Base-by-base conservation (phyloP, 37 sponge, comb jelly and placozoan genomes). In the Tethya wilhelma region DNA sequence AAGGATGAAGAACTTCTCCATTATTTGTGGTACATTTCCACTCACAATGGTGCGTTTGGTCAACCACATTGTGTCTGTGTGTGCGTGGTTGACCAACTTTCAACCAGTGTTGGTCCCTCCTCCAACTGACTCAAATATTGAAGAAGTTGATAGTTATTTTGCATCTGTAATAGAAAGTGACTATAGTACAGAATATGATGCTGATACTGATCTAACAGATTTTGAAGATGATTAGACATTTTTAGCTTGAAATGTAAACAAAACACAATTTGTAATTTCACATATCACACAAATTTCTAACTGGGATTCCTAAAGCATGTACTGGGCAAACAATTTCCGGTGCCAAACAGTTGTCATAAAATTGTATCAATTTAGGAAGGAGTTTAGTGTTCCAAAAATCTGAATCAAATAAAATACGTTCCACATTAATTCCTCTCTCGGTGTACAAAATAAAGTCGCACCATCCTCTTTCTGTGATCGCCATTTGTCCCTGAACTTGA, bases 291-390 rank as follows among this genome's bases (percentile, higher is more conserved):
- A 84, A 29, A 41, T 84, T 60, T 60, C 78, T 37, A n/a, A 84
- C 34, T 34, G 74, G 74, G 43, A 79, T 64, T 37, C 82, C 88
- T 38, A 88, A 69, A 40, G 44, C n/a, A 43, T 82, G 80, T 20
- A 84, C 37, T 25, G 90, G 84, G 33, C 84, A 85, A 14, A 89
- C 90, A 38, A 89, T 83, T 74, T 83, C 74, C 43, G 90, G 90
- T 4, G 59, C 79, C 46, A 89, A 29, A 66, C 84, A 89, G 53
- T 79, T 84, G 55, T 84, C 80, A 74, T 79, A 89, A 64, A 89
- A 89, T 62, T 49, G 36, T 32, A 41, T 60, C 31, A 88, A 49
- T 70, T 81, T 88, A 5, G 82, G 82, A 17, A 67, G 56, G 19
- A 79, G 75, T 30, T 56, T 41, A 14, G 56, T 32, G 31, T 58